Evolutionary conservation across 2,888 invertebrate genomes (phyloP), one percentile per base, ranked within the genome.

Genomic region (Brachypterus glaber): DNA sequence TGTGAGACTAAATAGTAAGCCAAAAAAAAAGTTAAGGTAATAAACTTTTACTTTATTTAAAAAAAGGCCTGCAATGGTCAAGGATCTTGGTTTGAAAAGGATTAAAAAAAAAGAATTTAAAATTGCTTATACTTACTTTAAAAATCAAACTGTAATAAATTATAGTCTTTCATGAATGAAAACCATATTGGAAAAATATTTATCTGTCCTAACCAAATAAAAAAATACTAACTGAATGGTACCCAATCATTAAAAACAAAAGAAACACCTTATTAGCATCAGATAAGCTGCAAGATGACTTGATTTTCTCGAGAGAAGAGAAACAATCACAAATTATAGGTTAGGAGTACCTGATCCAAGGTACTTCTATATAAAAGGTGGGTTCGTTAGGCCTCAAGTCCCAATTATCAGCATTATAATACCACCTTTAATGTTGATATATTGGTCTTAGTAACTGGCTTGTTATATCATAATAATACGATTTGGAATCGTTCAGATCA

Each of bases 261-360:
- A 50, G 49, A 52, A 57, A 52, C 58, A 50, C 48, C 52, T 57
- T 55, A 57, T 58, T 58, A 58, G 45, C 47, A 50, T 50, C 53
- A 51, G 51, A 55, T 55, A 54, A 54, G 52, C 53, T 50, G 50
- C 41, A 41, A 52, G 58, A 58, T 58, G 57, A 58, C 58, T 58
- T 58, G 58, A 58, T 58, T 55, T 48, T 47, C 7, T 21, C 21
- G 50, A 46, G 42, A 48, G 48, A 49, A 49, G 47, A 43, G 46
- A 45, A 44, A 50, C n/a, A 33, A 27, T 38, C 46, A 33, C 35
- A 44, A 46, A 46, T 46, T 46, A 44, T 35, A 39, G 44, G n/a
- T 32, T 32, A 27, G 36, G 34, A 27, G 25, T 30, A 29, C 40
- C 32, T 11, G 17, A 5, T 8, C 5, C 31, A 17, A 33, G 31